These are phyloP conservation scores for Gasterosteus aculeatus DNA, from an alignment of 2,113 vertebrate genomes.

Conservation along the genomic window DNA sequence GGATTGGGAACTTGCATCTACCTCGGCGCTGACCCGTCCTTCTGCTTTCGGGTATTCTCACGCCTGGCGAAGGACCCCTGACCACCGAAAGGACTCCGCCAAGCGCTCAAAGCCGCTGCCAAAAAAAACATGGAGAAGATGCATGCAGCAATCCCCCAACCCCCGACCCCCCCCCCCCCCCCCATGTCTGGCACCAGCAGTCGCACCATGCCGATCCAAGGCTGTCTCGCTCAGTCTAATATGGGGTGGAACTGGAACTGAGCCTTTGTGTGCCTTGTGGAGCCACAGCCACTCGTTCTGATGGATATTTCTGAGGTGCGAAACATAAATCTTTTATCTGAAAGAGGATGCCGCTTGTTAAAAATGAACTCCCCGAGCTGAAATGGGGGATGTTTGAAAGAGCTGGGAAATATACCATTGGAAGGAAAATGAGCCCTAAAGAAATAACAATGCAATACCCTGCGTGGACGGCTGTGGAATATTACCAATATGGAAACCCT, in stretches of 20 bases:
- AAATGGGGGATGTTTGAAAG: conserved; percentile 40
- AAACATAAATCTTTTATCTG: conserved; percentile 55
- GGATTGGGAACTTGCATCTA: background rate
- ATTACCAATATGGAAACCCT: conserved; percentile 65
- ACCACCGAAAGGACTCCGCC: background rate
- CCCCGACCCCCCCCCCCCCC: background rate
- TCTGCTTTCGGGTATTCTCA: background rate
- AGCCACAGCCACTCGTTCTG: conserved; percentile 44
- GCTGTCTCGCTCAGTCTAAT: background rate
- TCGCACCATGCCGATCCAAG: background rate
- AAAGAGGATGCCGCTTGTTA: conserved; percentile 55
- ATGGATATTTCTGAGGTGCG: conserved; percentile 41
- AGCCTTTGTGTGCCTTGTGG: conserved; percentile 13
- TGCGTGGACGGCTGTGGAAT: conserved; percentile 58
- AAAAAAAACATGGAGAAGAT: too few relatives aligned
- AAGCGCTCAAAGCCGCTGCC: background rate
- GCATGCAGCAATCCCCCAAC: too few relatives aligned
- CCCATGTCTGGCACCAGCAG: background rate
- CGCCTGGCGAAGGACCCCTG: background rate
- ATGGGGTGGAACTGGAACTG: background rate
- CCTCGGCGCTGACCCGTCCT: background rate
- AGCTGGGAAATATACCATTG: conserved; percentile 33
- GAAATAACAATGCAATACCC: conserved; percentile 48
- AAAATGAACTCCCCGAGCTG: conserved; percentile 47
- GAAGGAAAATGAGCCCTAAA: conserved; percentile 50